Conservation (phyloP, 2,113 vertebrate species). For the Carassius auratus region DNA sequence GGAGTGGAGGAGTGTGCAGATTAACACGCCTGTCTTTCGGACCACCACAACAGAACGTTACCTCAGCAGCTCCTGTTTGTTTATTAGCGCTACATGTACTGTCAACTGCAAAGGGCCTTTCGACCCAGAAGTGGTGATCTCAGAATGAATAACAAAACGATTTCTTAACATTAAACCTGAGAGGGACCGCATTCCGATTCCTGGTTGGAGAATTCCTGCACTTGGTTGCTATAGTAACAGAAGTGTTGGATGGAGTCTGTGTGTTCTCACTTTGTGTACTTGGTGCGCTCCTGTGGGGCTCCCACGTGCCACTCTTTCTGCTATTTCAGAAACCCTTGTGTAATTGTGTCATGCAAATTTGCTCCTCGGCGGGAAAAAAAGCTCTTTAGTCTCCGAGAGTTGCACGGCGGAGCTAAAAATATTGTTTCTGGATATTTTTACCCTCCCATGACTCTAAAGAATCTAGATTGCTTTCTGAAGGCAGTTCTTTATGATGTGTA, state of each 20-base stretch:
- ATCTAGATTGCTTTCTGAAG: slow-evolving; percentile 18
- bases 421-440: slow-evolving; percentile 33
- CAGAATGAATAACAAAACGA: neutral
- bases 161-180: slow-evolving; percentile 23
- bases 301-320: slow-evolving; percentile 63
- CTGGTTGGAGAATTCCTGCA: slow-evolving; percentile 69
- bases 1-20: slow-evolving; percentile 51
- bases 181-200: slow-evolving; percentile 61
- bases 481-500: slow-evolving; percentile 16
- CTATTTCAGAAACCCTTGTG: slow-evolving; percentile 62
- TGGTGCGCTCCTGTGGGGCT: slow-evolving; percentile 68
- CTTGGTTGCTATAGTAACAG: slow-evolving; percentile 75
- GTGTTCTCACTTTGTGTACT: slow-evolving; percentile 61
- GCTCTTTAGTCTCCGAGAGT: slow-evolving; percentile 29
- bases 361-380: slow-evolving; percentile 24
- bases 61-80: neutral
- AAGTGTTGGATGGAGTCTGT: slow-evolving; percentile 58
- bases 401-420: slow-evolving; percentile 25
- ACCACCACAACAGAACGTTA: slow-evolving; percentile 4
- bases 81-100: slow-evolving; percentile 9
- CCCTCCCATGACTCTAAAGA: neutral
- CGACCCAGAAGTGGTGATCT: neutral
- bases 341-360: slow-evolving; percentile 50
- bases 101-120: neutral
- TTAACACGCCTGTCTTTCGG: slow-evolving; percentile 41